Evolutionary conservation across 2,888 invertebrate genomes (phyloP), one percentile per base, ranked within the genome.

Genomic region (Cecidostiba fungosa): DNA sequence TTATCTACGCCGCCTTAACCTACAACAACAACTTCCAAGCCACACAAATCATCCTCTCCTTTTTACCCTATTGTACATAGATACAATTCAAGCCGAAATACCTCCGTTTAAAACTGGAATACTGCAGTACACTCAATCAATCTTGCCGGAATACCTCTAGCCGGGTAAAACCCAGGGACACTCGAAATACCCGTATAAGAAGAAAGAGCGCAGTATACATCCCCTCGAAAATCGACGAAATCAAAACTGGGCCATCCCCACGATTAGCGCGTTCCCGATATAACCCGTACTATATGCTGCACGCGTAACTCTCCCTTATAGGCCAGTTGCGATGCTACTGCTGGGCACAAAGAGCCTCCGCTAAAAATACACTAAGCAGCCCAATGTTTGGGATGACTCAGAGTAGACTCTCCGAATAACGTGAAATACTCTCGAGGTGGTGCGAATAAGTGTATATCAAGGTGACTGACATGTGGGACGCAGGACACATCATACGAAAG

Each of bases 221-320:
- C 66, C 66, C 16, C 14, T 29, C 26, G 14, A 66, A 66, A 66
- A 66, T 66, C 66, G 29, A 66, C 26, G 66, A 66, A 66, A 66
- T 66, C 66, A 29, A 66, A 66, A 66, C 29, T 66, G 66, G 66
- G 66, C 66, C 66, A 66, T 66, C 23, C 66, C 66, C 66, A 5
- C 66, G 66, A 66, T 66, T 66, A 26, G 29, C 66, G 66, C 29
- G 54, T 23, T 66, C 66, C 66, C 66, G 66, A 66, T 66, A 26
- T 66, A 66, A 66, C 66, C 12, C 59, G n/a, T n/a, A 16, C 14
- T 23, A 26, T 23, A 16, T 29, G 29, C 66, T 62, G 62, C 10
- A 4, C 23, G 62, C 62, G 16, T 62, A 62, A 23, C n/a, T 62
- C 62, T 62, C 62, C 62, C 62, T 62, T 62, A 62, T 50, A 50